Evolutionary conservation across 2,113 vertebrate genomes (phyloP).

Genomic region (Empidonax traillii): DNA sequence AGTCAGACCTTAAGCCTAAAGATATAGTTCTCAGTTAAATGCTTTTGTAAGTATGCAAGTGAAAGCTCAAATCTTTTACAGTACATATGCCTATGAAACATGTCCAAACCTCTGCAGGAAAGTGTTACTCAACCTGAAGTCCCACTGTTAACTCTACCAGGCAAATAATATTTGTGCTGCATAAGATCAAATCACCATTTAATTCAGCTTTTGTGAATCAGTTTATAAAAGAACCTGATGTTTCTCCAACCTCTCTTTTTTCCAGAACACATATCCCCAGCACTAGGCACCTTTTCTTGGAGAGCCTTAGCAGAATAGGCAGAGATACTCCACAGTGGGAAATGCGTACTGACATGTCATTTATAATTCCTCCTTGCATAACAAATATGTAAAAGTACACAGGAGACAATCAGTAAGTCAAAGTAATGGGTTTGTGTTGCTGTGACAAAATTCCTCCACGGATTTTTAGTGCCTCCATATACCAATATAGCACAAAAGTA

Average conservation of each 20-base stretch:
- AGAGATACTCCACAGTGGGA: background rate
- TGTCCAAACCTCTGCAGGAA: background rate
- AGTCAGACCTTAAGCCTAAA: background rate
- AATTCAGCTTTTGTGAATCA: slow-evolving; percentile 30
- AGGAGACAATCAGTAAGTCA: background rate
- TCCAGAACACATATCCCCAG: background rate
- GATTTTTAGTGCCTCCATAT: background rate
- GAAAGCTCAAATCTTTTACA: background rate
- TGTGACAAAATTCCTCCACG: background rate
- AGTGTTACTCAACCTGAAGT: background rate
- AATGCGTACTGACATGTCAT: background rate
- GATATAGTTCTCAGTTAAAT: background rate
- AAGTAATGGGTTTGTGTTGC: background rate
- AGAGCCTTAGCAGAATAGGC: background rate
- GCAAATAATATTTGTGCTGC: slow-evolving; percentile 13
- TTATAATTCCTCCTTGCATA: slow-evolving; percentile 1
- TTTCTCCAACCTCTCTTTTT: background rate
- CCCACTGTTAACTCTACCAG: background rate
- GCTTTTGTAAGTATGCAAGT: background rate
- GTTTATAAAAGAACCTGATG: slow-evolving; percentile 6
- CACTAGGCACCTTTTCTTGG: background rate
- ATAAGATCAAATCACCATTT: slow-evolving; percentile 33
- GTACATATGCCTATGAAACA: background rate
- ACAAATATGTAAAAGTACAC: background rate
- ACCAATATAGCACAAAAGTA: background rate